Evolutionary conservation across 2,888 invertebrate species (phyloP).

Genomic region (Lysandra bellargus): DNA sequence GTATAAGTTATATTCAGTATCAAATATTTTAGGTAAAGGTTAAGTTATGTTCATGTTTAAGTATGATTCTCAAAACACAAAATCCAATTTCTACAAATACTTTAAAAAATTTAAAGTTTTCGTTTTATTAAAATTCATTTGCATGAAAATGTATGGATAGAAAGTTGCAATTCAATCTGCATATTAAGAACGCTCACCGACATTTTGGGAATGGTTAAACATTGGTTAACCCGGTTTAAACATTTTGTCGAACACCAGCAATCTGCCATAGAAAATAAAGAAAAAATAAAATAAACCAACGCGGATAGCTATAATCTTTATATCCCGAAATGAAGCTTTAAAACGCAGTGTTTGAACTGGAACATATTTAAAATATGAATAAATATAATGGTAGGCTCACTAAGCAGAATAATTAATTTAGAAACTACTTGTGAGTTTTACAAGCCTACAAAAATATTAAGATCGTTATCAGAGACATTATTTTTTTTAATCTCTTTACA

Average conservation of each 20-base stretch:
- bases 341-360: background rate
- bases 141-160: slow-evolving; percentile 15
- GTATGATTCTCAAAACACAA: background rate
- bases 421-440: too few relatives aligned
- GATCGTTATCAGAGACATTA: too few relatives aligned
- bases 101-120: background rate
- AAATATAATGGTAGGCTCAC: background rate
- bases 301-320: background rate
- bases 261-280: background rate
- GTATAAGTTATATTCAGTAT: too few relatives aligned
- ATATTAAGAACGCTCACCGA: slow-evolving; percentile 15
- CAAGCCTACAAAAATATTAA: too few relatives aligned
- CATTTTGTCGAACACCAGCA: background rate
- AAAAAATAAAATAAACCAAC: background rate
- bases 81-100: background rate
- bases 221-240: slow-evolving; percentile 18
- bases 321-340: background rate
- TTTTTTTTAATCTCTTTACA: too few relatives aligned
- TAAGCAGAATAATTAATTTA: too few relatives aligned
- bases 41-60: too few relatives aligned
- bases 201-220: slow-evolving; percentile 20
- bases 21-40: too few relatives aligned
- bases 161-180: slow-evolving; percentile 22
- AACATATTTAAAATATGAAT: background rate
- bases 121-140: slow-evolving; percentile 11